Base-by-base conservation (phyloP, 2,113 vertebrate species). In the Carassius gibelio region DNA sequence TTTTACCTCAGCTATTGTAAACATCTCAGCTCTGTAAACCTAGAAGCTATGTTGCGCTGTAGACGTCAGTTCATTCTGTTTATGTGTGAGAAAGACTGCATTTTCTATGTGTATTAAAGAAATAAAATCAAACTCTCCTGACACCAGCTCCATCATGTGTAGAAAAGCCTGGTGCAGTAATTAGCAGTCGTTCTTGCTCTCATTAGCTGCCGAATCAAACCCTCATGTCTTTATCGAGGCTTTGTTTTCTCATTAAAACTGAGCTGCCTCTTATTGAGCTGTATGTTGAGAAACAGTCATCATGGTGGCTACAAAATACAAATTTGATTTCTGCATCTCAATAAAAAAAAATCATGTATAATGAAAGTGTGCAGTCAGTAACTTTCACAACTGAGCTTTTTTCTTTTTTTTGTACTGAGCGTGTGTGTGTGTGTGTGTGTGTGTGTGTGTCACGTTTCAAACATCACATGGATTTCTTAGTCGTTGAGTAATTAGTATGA, bases 171-270 rank as follows among this genome's bases (percentile, higher is more conserved):
- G 10, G 2, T 50, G 42, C 23, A 7, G 80, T 55, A 69, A 81
- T 36, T 52, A 81, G 45, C 45, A n/a, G 10, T 71, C 76, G 11
- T 68, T 84, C 38, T 30, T 8, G 5, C 38, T 81, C 62, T 81
- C 26, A 50, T 69, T 77, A 68, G 42, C 19, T 19, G 38, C 45
- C 64, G 15, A 76, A 84, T 13, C 10, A 36, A 79, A 85, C 75
- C 76, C 84, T 52, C 76, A 26, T 77, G 78, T 85, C 59, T 75
- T 59, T 86, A 84, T 85, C 80, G 66, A 71, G 87, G 88, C 86
- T 84, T 90, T 64, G 71, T 91, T 89, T 90, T 90, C 82, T 82
- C 89, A 88, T 92, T 89, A 89, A 82, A 90, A 84, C 85, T 83
- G 91, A 89, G 90, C 90, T 91, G 86, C 66, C 81, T 90, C 72